Conservation (phyloP, 2,113 vertebrate genomes). For the Thamnaconus septentrionalis region DNA sequence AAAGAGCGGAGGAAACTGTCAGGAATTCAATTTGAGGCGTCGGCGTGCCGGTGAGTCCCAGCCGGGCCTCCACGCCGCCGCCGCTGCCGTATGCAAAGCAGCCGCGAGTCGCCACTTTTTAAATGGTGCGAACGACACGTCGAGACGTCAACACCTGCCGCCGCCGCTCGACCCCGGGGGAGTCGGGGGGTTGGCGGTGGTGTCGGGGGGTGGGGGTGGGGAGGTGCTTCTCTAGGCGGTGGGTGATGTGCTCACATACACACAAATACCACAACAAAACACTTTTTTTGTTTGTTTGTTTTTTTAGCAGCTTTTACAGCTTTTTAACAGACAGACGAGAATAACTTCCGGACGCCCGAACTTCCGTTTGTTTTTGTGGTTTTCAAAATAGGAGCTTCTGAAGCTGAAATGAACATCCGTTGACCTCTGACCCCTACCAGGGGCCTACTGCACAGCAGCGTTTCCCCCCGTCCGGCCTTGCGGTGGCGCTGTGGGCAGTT, state of each 20-base stretch:
- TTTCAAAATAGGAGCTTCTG: too few species aligned
- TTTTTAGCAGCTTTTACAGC: background rate
- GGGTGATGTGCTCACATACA: background rate
- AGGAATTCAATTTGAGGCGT: slow-evolving; percentile 68
- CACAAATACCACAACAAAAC: slow-evolving; percentile 1
- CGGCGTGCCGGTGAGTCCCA: slow-evolving; percentile 48
- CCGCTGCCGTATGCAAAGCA: slow-evolving; percentile 67
- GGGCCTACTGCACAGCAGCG: too few species aligned
- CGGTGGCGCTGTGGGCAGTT: too few species aligned
- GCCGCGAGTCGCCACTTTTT: slow-evolving; percentile 70
- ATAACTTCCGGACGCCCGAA: too few species aligned
- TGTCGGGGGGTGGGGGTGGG: too few species aligned
- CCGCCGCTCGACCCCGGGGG: slow-evolving; percentile 32
- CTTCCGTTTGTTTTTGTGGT: background rate
- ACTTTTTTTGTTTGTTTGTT: background rate
- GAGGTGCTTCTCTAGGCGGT: too few species aligned
- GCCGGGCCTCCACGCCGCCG: slow-evolving; percentile 31
- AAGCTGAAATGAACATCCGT: too few species aligned
- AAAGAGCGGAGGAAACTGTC: slow-evolving; percentile 25
- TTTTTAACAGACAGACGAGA: background rate
- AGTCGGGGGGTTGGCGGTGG: slow-evolving; percentile 39
- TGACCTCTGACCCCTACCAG: too few species aligned
- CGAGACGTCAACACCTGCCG: slow-evolving; percentile 72
- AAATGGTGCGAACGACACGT: slow-evolving; percentile 78
- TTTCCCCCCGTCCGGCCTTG: too few species aligned